Evolutionary conservation across 2,113 vertebrate genomes (phyloP), one percentile per base, ranked within the genome.

Genomic region (Monarcha castaneiventris): DNA sequence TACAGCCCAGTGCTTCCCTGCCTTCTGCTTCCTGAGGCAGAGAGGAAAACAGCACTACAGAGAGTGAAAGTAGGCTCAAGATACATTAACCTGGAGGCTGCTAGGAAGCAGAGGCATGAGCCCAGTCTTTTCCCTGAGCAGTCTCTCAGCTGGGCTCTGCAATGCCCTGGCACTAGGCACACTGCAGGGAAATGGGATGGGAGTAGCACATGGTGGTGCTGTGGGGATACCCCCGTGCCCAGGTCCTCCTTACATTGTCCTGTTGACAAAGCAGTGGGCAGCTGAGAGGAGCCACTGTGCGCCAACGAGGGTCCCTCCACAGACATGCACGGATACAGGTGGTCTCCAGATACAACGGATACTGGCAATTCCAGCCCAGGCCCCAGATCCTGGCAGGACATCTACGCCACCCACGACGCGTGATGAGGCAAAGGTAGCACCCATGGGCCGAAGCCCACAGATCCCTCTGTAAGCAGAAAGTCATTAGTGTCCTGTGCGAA

Each of bases 391-490:
- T 25, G 61, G 61, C 32, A 5, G 8, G 48, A 85, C 89, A 16
- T 61, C 27, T 10, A 9, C 23, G 59, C 89, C 82, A 9, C 89
- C 82, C 54, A 91, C 68, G 13, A 91, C 3, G 0, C 68, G 82
- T 6, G 62, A 20, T 9, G 32, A 33, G 68, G 17, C 0, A 1
- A 17, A 1, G 7, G 3, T 4, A 16, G 13, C 1, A 35, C 1
- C 1, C n/a, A 67, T 48, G 12, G 89, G 89, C 26, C 54, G 54
- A 21, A 33, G 89, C 22, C 89, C 89, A 19, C 89, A 91, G 22
- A 10, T 37, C 2, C 1, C 2, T 22, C 82, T 80, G 75, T 55
- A 91, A 74, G 32, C 5, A 68, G 26, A 74, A 91, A 29, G 26
- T 67, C 75, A 55, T 80, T 80, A 62, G 1, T 33, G 46, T 67